Evolutionary conservation across 2,888 invertebrate genomes (phyloP), one percentile per base, ranked within the genome.

Genomic region (Sclerodermus sp.): DNA sequence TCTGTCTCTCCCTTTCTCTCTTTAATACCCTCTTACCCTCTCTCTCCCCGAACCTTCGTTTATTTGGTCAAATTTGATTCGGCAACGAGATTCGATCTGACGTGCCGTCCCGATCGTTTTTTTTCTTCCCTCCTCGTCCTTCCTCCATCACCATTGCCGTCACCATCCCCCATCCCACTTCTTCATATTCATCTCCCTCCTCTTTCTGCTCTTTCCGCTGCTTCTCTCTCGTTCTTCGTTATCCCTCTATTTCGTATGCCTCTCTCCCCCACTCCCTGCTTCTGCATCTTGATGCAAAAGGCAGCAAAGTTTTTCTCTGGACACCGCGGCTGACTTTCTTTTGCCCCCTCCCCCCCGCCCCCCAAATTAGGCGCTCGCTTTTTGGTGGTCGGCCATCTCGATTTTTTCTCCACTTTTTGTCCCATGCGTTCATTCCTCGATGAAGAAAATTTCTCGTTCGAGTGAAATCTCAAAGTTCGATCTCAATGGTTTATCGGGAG

Each of bases 71-170:
- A 66, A 66, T 62, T 62, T 62, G 58, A 62, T 64, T 62, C 62
- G 56, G 55, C 58, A 61, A 65, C 66, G 65, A 68, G 72, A 72
- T 70, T 62, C 68, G 64, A 73, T 73, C 72, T 67, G 72, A 72
- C 68, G 61, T 68, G 62, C 64, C 71, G 70, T 68, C 63, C 64
- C 71, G 71, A 71, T 72, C 69, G 67, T 66, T 72, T 70, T 70
- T 71, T 67, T 65, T 70, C 62, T 42, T 36, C 37, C 17, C 57
- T 31, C 43, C 41, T 38, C 42, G 44, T 41, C 44, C 17, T 42
- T 46, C 32, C 15, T 46, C 14, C 44, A 42, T 47, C 42, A 38
- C 49, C 42, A 38, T 49, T 49, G 51, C 53, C n/a, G n/a, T n/a
- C n/a, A 31, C 41, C 30, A 37, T 31, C 39, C 29, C 34, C 31